Base-by-base conservation (phyloP, 2,888 invertebrate species). In the Oligia latruncula region DNA sequence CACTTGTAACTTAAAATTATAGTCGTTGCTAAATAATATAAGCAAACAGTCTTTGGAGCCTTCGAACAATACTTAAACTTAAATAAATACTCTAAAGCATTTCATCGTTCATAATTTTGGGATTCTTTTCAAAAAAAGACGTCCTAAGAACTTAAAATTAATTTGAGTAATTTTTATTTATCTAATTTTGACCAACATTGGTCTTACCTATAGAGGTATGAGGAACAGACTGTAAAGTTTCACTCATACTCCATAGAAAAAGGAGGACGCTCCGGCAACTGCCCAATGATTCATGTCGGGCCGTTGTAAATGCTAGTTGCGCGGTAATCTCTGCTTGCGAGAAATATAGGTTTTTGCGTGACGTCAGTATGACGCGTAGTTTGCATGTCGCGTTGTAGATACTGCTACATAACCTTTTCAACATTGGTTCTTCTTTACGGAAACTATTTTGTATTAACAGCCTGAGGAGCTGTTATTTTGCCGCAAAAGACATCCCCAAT, bases 21-120 rank as follows among this genome's bases (percentile, higher is more conserved):
- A 60, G 35, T 60, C 23, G 9, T 74, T 72, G 68, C 77, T 77
- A 80, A 72, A 70, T 87, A 46, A 85, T 84, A 84, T 64, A 84
- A 87, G 65, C 67, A 84, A 77, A 80, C 64, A 70, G 82, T 85
- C 72, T 85, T 85, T 76, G 20, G 67, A 71, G 49, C 74, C 13
- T 71, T 64, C 72, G 43, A 71, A 81, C 75, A 49, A 73, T 81
- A 58, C 20, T 17, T 52, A 55, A 66, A 5, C 52, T 76, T 20
- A 35, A 40, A 46, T 62, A 49, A 23, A 49, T 35, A 23, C 15
- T 17, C 9, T 40, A n/a, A 60, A n/a, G n/a, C 55, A 35, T 17
- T 60, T 75, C 23, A 8, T 43, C 40, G n/a, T 20, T 35, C 35
- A 49, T 49, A 49, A 78, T 60, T 23, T 49, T 67, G 15, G 0